Evolutionary conservation across 2,113 vertebrate genomes (phyloP).

Genomic region (western clawed frog (Xenopus tropicalis)): UCB_Xtro_10.0 CM004443.2:163634501-163635000

Average conservation of each 20-base stretch:
- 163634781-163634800: conserved; percentile 96
- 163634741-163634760: conserved; percentile 48
- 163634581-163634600: too few species aligned
- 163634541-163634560: neutral
- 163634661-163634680: too few species aligned
- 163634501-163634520: conserved; percentile 84
- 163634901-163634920: conserved; percentile 13
- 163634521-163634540: conserved; percentile 78
- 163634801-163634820: conserved; percentile 88
- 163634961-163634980: conserved; percentile 82
- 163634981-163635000: conserved; percentile 77
- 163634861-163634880: conserved; percentile 66
- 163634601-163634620: too few species aligned
- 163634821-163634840: conserved; percentile 81
- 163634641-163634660: too few species aligned
- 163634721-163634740: neutral
- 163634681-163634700: too few species aligned
- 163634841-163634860: conserved; percentile 81
- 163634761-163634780: conserved; percentile 93
- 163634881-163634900: neutral
- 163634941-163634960: conserved; percentile 95
- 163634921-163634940: conserved; percentile 3
- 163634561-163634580: too few species aligned
- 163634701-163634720: too few species aligned
- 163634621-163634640: too few species aligned